Evolutionary conservation across 2,113 vertebrate genomes (phyloP).

Genomic region (Cebidichthys violaceus): DNA sequence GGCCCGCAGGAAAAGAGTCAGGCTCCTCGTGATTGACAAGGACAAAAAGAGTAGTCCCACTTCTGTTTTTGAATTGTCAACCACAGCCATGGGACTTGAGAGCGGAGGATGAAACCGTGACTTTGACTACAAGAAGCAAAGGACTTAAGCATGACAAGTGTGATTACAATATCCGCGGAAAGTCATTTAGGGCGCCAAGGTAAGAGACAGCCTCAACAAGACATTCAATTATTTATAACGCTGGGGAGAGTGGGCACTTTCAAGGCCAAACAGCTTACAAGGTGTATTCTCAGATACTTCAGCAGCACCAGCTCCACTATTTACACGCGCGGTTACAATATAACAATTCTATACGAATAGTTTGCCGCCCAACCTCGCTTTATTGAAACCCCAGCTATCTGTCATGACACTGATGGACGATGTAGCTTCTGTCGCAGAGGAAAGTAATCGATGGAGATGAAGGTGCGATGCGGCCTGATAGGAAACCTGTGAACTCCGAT

Average conservation of each 20-base stretch:
- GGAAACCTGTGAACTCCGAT: constrained; percentile 25
- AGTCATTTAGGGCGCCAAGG: constrained; percentile 75
- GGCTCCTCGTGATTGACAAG: constrained; percentile 85
- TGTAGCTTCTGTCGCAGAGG: neutral
- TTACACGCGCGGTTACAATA: constrained; percentile 8
- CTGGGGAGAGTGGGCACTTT: constrained; percentile 61
- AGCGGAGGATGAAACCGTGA: constrained; percentile 82
- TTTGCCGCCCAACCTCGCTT: neutral
- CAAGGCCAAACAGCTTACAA: constrained; percentile 76
- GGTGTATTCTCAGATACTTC: constrained; percentile 41
- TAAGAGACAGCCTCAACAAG: constrained; percentile 72
- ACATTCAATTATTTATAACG: constrained; percentile 81
- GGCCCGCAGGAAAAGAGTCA: constrained; percentile 71
- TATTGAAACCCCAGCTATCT: neutral
- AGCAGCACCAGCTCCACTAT: constrained; percentile 13
- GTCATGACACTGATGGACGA: constrained; percentile 3
- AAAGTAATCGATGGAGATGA: constrained; percentile 15
- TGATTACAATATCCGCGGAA: constrained; percentile 79
- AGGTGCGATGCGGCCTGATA: constrained; percentile 8
- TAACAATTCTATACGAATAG: constrained; percentile 1
- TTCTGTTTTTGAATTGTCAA: constrained; percentile 84
- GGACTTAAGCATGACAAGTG: constrained; percentile 80
- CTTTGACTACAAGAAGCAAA: constrained; percentile 83
- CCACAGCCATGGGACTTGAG: constrained; percentile 79
- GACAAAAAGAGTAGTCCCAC: constrained; percentile 82